phyloP scores from a whole-genome alignment of 2,113 vertebrate species.

The Ceuthmochares aereus region DNA sequence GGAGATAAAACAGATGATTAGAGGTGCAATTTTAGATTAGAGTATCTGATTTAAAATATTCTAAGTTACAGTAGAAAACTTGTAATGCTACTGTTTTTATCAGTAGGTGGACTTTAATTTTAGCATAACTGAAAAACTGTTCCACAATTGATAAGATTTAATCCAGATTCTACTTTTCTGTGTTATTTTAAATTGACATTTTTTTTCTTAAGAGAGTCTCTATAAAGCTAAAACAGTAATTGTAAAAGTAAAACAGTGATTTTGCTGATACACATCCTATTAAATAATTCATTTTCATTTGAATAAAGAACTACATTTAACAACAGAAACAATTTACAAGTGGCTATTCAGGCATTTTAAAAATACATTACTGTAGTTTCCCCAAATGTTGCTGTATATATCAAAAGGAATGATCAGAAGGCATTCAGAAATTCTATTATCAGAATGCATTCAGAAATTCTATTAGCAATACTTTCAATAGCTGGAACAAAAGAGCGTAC shows the following conservation, averaged over 20 bases:
- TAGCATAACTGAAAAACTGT: background rate
- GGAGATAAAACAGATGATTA: background rate
- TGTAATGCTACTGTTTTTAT: background rate
- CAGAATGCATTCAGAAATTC: constrained; percentile 10
- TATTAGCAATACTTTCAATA: constrained; percentile 25
- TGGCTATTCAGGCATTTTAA: background rate
- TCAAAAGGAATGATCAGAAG: constrained; percentile 8
- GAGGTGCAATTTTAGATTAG: constrained; percentile 39
- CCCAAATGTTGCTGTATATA: background rate
- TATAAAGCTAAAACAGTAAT: constrained; percentile 4
- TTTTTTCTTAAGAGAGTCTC: background rate
- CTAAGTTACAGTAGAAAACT: background rate
- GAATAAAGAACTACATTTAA: constrained; percentile 10
- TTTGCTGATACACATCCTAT: constrained; percentile 20
- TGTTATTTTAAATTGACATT: background rate
- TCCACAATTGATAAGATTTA: background rate
- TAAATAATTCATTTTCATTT: constrained; percentile 34
- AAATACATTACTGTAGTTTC: constrained; percentile 1
- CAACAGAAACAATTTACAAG: constrained; percentile 43
- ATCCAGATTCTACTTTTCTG: background rate
- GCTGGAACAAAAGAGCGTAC: background rate
- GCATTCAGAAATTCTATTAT: constrained; percentile 44
- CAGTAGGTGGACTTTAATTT: background rate
- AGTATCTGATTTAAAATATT: background rate
- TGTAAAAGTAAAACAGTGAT: background rate